Evolutionary conservation across 2,797 vertebrate species (phyloP).

Genomic region (Oreonectes daqikongensis): DNA sequence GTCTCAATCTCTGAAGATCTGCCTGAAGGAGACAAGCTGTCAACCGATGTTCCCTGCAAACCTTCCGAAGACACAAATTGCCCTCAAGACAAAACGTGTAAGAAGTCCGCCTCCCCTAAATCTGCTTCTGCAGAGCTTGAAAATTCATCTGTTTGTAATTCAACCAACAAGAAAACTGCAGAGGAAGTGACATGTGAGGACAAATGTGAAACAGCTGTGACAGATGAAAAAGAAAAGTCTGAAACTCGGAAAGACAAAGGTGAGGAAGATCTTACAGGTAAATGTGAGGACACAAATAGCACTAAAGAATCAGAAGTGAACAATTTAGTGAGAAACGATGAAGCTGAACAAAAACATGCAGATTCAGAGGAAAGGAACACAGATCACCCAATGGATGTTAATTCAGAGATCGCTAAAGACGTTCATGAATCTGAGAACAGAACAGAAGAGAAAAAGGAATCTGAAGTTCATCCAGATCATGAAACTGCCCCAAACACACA

Average conservation of each 20-base stretch:
- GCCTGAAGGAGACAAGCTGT: slow-evolving; percentile 22
- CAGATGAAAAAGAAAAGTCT: background rate
- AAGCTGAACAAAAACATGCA: slow-evolving; percentile 7
- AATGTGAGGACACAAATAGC: slow-evolving; percentile 10
- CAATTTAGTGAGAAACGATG: slow-evolving; percentile 1
- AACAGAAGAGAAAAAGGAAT: slow-evolving; percentile 11
- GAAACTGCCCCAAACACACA: slow-evolving; percentile 5
- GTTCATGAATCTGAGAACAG: background rate
- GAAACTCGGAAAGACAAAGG: slow-evolving; percentile 28
- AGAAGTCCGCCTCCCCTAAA: background rate
- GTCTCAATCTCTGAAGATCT: slow-evolving; percentile 9
- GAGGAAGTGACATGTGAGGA: slow-evolving; percentile 8
- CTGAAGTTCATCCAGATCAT: slow-evolving; percentile 13
- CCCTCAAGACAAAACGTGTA: slow-evolving; percentile 28
- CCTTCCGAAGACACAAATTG: background rate
- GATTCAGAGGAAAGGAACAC: slow-evolving; percentile 25
- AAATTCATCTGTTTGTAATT: slow-evolving; percentile 27
- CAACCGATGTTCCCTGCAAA: slow-evolving; percentile 7
- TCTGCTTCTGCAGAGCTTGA: slow-evolving; percentile 17
- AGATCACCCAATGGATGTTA: slow-evolving; percentile 39
- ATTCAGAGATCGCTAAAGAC: slow-evolving; percentile 12
- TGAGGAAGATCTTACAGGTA: background rate
- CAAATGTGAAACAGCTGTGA: background rate
- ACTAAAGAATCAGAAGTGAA: slow-evolving; percentile 46
- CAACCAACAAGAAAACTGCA: slow-evolving; percentile 13